phyloP scores from a whole-genome alignment of 2,797 vertebrate genomes.

The Eulemur coronatus region DNA sequence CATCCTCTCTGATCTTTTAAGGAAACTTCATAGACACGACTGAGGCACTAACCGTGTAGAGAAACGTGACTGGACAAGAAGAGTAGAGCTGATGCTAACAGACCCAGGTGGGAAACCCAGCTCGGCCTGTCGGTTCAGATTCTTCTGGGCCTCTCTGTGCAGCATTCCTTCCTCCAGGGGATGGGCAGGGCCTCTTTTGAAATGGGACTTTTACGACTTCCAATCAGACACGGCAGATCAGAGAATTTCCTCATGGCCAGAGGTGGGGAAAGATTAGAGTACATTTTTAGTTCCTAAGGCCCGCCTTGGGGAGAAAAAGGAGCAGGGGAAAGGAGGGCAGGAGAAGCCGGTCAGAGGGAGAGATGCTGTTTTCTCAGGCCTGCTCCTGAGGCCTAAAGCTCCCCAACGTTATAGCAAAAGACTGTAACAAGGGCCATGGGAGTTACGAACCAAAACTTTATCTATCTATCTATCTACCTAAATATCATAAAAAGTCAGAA shows the following conservation, averaged over 20 bases:
- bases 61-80: neutral
- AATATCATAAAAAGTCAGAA: neutral
- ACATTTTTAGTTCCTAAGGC: neutral
- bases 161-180: neutral
- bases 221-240: neutral
- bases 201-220: neutral
- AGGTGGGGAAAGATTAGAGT: neutral
- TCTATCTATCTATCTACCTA: too few species aligned
- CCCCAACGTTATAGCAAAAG: neutral
- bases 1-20: neutral
- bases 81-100: neutral
- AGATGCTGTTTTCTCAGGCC: neutral
- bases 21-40: neutral
- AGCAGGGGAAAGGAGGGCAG: neutral
- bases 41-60: accelerated
- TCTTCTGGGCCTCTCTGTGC: neutral
- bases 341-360: neutral
- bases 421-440: neutral
- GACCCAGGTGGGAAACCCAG: neutral
- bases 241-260: neutral
- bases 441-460: neutral
- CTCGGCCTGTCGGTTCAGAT: neutral
- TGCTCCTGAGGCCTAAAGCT: neutral
- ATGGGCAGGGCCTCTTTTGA: neutral
- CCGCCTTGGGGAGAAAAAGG: neutral